phyloP scores from a whole-genome alignment of 1,140 invertebrate genomes.

The Atta colombica region DNA sequence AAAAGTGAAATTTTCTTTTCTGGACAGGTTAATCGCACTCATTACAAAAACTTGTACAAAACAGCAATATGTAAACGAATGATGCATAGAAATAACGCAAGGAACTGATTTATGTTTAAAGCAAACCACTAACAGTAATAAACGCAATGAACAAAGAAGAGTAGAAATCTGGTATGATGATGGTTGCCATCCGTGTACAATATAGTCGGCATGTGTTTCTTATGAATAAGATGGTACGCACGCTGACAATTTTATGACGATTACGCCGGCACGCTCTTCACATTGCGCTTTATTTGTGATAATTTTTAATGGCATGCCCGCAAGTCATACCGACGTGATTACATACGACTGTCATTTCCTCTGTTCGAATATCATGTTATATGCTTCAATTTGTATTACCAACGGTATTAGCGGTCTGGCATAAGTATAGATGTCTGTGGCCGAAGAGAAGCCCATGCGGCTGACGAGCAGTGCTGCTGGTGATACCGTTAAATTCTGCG shows the following conservation, averaged over 20 bases:
- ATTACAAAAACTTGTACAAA: constrained; percentile 52
- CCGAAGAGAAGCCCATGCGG: constrained; percentile 27
- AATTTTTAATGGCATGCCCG: constrained; percentile 25
- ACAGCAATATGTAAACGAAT: constrained; percentile 40
- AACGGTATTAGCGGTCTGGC: constrained; percentile 42
- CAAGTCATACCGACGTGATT: constrained; percentile 40
- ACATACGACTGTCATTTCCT: constrained; percentile 22
- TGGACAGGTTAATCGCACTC: neutral
- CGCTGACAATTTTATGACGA: constrained; percentile 47
- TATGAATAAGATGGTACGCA: neutral
- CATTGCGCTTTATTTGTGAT: constrained; percentile 19
- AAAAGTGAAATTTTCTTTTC: constrained; percentile 21
- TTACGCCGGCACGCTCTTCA: neutral
- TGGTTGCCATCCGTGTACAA: neutral
- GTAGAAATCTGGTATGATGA: neutral
- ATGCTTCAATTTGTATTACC: constrained; percentile 35
- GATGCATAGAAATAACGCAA: constrained; percentile 23
- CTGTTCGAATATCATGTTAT: constrained; percentile 18
- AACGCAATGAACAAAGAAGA: constrained; percentile 18
- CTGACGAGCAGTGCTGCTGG: constrained; percentile 37
- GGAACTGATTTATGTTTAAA: constrained; percentile 16
- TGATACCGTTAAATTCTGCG: constrained; percentile 58
- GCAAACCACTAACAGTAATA: constrained; percentile 6
- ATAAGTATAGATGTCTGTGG: constrained; percentile 57
- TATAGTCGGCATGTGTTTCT: constrained; percentile 29